Conservation (phyloP, 1,140 invertebrate species). For the Lepidurus packardi region DNA sequence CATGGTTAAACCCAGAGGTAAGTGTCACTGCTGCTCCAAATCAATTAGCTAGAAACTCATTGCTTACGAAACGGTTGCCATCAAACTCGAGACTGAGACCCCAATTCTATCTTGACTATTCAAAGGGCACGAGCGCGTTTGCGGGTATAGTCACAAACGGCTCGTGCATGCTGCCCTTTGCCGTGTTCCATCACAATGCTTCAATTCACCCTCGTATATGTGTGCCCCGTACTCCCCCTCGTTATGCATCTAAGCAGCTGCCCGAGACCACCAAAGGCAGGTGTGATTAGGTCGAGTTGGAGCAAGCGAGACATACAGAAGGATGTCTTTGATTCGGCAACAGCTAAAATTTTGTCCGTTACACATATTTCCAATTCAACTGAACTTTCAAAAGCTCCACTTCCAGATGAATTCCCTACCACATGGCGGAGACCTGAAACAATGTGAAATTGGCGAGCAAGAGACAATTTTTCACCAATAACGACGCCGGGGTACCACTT, state of each 20-base stretch:
- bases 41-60: slow-evolving; percentile 13
- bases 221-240: not conserved
- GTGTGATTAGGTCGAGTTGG: slow-evolving; percentile 17
- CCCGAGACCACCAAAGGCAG: slow-evolving; percentile 3
- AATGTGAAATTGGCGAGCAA: not conserved
- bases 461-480: not conserved
- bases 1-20: not conserved
- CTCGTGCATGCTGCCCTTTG: slow-evolving; percentile 13
- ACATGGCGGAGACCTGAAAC: not conserved
- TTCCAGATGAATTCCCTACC: not conserved
- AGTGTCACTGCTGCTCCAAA: not conserved
- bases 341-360: slow-evolving; percentile 1
- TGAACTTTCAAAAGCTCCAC: not conserved
- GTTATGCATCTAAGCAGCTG: slow-evolving; percentile 10
- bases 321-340: slow-evolving; percentile 19
- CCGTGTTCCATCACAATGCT: slow-evolving; percentile 3
- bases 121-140: slow-evolving; percentile 13
- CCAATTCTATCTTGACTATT: slow-evolving; percentile 1
- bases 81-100: not conserved
- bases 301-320: slow-evolving; percentile 13
- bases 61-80: slow-evolving; percentile 17
- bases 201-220: not conserved
- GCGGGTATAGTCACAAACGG: not conserved
- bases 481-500: not conserved
- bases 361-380: not conserved